These are phyloP conservation scores for Geotrupes spiniger DNA, from an alignment of 2,888 invertebrate species.

Conservation along the genomic window DNA sequence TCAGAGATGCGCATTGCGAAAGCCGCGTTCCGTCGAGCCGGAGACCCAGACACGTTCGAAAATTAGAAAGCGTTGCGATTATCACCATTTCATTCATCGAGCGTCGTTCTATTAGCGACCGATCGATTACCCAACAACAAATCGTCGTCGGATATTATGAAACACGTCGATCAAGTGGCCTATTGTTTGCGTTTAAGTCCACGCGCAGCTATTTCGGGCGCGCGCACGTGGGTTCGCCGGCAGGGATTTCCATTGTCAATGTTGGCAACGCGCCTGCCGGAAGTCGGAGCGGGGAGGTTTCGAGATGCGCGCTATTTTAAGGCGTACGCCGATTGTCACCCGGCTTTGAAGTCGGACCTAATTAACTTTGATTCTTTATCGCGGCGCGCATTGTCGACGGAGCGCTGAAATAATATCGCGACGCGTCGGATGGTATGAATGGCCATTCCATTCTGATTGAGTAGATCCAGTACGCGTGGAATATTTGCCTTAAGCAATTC, in stretches of 20 bases:
- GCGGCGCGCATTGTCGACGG: constrained; percentile 36
- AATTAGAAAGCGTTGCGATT: no score
- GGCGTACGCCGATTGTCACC: constrained; percentile 43
- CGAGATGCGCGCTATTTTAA: constrained; percentile 38
- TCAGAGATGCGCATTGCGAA: no score
- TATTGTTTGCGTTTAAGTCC: constrained; percentile 36
- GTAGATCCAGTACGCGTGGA: constrained; percentile 23
- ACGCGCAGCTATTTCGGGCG: constrained; percentile 38
- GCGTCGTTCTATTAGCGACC: not conserved
- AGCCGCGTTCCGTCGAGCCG: no score
- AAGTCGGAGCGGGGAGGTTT: constrained; percentile 30
- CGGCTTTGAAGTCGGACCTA: constrained; percentile 46
- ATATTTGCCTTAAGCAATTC: constrained; percentile 21
- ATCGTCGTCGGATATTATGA: constrained; percentile 24
- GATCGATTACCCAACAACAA: constrained; percentile 11
- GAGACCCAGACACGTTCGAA: no score
- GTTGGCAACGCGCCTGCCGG: constrained; percentile 49
- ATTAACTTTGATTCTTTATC: constrained; percentile 44
- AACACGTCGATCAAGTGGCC: constrained; percentile 34
- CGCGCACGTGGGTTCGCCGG: constrained; percentile 34
- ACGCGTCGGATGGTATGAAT: constrained; percentile 29
- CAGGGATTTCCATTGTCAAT: constrained; percentile 50
- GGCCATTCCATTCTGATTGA: constrained; percentile 30
- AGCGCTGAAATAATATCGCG: constrained; percentile 31
- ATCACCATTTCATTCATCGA: not conserved